Percentiles rank a stretch among this genome's conserved stretches.
Evolutionary conservation across 2,797 vertebrate species (phyloP).

Genomic region (Neostethus bicornis): DNA sequence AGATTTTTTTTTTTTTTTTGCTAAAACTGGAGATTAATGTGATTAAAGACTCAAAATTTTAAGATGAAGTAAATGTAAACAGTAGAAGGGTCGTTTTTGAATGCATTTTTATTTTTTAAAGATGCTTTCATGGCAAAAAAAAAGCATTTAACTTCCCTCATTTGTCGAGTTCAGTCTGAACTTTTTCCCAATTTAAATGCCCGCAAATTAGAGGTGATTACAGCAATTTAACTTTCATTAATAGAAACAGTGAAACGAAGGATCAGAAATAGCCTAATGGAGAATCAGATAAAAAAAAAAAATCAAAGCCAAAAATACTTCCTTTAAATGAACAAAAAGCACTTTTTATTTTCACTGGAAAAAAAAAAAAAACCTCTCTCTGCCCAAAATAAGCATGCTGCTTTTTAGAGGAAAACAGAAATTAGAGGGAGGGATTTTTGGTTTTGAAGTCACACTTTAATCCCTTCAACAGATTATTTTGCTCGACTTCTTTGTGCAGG

Average conservation of each 20-base stretch:
- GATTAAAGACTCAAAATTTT: slow-evolving; percentile 5
- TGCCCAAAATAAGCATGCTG: slow-evolving; percentile 30
- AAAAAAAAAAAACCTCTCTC: slow-evolving; percentile 47
- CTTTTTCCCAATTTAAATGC: slow-evolving; percentile 44
- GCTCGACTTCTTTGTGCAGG: neutral
- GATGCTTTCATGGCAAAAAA: neutral
- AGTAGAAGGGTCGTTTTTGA: too few species aligned
- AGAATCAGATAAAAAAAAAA: slow-evolving; percentile 65
- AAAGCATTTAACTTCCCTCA: neutral
- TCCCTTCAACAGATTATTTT: neutral
- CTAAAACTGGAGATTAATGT: slow-evolving; percentile 11
- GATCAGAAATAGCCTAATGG: slow-evolving; percentile 45
- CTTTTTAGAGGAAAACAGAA: slow-evolving; percentile 5
- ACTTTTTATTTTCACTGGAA: slow-evolving; percentile 16
- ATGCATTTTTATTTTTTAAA: slow-evolving; percentile 27
- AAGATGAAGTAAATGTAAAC: too few species aligned
- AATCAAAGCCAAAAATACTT: too few species aligned
- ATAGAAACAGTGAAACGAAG: slow-evolving; percentile 44
- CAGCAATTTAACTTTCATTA: slow-evolving; percentile 51
- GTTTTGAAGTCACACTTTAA: slow-evolving; percentile 1
- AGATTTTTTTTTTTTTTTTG: slow-evolving; percentile 9
- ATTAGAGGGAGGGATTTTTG: neutral
- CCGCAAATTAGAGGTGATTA: slow-evolving; percentile 58
- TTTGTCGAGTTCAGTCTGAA: neutral
- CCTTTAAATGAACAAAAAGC: too few species aligned